phyloP scores from a whole-genome alignment of 2,113 vertebrate species.

The Stigmatopora nigra region DNA sequence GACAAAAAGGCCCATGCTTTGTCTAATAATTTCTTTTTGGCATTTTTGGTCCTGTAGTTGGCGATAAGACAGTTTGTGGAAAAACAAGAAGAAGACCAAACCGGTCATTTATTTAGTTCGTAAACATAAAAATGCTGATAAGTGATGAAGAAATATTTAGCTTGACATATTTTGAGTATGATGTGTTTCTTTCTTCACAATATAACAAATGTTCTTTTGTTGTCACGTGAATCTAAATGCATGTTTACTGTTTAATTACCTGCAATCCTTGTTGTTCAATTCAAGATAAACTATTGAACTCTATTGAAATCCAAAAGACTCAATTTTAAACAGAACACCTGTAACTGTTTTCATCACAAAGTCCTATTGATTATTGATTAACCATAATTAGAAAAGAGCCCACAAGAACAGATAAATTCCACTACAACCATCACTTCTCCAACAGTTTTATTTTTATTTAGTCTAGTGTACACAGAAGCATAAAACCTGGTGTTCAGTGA shows the following conservation, averaged over 20 bases:
- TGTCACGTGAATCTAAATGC: not conserved
- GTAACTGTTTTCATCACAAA: slow-evolving; percentile 25
- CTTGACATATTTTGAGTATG: not conserved
- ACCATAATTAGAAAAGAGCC: too few species aligned
- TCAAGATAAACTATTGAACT: not conserved
- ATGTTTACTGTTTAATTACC: not conserved
- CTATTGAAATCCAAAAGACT: slow-evolving; percentile 1
- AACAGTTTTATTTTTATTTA: slow-evolving; percentile 56
- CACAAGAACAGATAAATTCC: slow-evolving; percentile 9
- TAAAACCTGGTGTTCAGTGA: slow-evolving; percentile 41
- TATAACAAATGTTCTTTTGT: not conserved
- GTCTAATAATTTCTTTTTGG: too few species aligned
- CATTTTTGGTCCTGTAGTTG: too few species aligned
- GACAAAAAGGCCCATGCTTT: too few species aligned
- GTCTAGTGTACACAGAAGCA: slow-evolving; percentile 52
- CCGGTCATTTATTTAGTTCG: too few species aligned
- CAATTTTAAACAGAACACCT: slow-evolving; percentile 13
- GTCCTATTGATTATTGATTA: not conserved
- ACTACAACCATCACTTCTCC: not conserved
- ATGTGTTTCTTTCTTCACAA: not conserved
- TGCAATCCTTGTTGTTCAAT: not conserved
- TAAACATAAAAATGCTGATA: too few species aligned
- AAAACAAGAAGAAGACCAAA: too few species aligned
- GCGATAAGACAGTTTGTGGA: too few species aligned
- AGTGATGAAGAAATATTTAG: not conserved